phyloP scores from a whole-genome alignment of 2,888 invertebrate species.

The Parnassius apollo region DNA sequence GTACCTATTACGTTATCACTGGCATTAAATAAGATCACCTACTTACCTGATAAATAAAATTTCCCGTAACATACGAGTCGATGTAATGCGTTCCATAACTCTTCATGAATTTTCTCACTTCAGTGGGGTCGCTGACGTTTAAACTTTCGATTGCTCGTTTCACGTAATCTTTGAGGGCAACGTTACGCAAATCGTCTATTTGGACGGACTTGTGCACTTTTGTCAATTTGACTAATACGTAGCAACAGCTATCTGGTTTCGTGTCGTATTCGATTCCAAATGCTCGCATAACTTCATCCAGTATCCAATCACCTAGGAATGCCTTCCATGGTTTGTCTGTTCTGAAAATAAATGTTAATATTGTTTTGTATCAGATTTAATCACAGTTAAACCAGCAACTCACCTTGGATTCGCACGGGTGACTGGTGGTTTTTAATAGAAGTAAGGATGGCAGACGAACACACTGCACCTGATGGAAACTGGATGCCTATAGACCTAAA shows the following conservation, averaged over 20 bases:
- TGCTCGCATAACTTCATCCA: slow-evolving; percentile 88
- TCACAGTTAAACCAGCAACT: too few species aligned
- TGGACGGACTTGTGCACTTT: slow-evolving; percentile 86
- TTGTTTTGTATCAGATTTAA: not conserved
- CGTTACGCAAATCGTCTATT: slow-evolving; percentile 80
- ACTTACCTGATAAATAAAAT: slow-evolving; percentile 91
- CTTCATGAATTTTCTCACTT: slow-evolving; percentile 88
- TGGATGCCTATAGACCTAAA: too few species aligned
- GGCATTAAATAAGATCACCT: too few species aligned
- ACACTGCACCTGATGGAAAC: too few species aligned
- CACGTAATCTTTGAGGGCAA: slow-evolving; percentile 84
- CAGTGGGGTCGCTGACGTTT: slow-evolving; percentile 84
- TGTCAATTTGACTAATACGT: slow-evolving; percentile 83
- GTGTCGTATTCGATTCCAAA: slow-evolving; percentile 86
- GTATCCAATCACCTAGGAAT: slow-evolving; percentile 92
- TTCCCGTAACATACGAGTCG: slow-evolving; percentile 91
- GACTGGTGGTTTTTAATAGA: too few species aligned
- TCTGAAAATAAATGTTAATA: slow-evolving; percentile 44
- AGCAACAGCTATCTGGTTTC: slow-evolving; percentile 87
- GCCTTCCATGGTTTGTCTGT: slow-evolving; percentile 91
- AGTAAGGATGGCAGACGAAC: too few species aligned
- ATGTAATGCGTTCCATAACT: slow-evolving; percentile 94
- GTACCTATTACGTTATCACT: too few species aligned
- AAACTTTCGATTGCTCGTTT: slow-evolving; percentile 83
- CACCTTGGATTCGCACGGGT: too few species aligned